Conservation (phyloP, 1,140 invertebrate genomes). For the Oncopodura yosiiana region DNA sequence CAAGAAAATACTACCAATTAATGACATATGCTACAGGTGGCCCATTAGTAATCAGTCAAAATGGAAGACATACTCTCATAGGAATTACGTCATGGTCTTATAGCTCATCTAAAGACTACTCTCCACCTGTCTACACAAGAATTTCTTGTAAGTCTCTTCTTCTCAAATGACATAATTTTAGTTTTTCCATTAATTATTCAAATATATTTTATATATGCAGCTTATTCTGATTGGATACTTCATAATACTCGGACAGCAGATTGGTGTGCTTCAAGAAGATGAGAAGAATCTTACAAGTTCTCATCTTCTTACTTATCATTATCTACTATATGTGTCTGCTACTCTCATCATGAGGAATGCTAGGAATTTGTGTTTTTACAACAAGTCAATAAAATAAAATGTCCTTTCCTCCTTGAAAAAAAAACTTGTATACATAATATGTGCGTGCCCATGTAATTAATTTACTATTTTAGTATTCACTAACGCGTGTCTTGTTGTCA, state of each 20-base stretch:
- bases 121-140: conserved; percentile 22
- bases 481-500: no score
- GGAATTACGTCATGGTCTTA: conserved; percentile 36
- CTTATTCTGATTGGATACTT: conserved; percentile 28
- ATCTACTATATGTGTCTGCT: no score
- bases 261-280: conserved; percentile 15
- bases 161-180: background rate
- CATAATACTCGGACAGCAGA: conserved; percentile 27
- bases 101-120: conserved; percentile 14
- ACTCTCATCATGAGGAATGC: no score
- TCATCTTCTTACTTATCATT: no score
- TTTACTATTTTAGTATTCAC: no score
- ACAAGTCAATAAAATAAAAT: no score
- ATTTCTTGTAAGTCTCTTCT: conserved; percentile 6
- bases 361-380: no score
- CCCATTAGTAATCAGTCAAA: conserved; percentile 21
- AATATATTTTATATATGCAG: background rate
- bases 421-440: no score
- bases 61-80: conserved; percentile 28
- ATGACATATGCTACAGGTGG: conserved; percentile 20
- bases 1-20: background rate
- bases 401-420: no score
- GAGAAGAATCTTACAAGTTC: no score
- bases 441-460: no score
- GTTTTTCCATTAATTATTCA: background rate